Evolutionary conservation across 2,797 vertebrate species (phyloP), one percentile per base, ranked within the genome.

Genomic region (Cheirogaleus major): DNA sequence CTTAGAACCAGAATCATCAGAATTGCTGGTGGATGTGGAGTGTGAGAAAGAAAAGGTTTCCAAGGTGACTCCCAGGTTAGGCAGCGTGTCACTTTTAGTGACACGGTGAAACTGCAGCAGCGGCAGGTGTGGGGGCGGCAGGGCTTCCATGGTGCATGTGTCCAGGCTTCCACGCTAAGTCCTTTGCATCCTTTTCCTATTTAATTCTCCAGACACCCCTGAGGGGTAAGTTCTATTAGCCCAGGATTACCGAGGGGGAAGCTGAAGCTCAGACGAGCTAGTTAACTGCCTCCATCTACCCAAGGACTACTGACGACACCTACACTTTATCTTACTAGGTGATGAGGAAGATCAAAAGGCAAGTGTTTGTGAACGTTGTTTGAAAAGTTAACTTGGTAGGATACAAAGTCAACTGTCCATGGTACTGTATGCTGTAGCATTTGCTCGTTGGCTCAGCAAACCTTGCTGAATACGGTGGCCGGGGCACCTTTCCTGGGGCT

Each of bases 91-190:
- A 11, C 23, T 25, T 38, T 38, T 14, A 45, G 41, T 48, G 50
- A 25, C 9, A 0, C 0, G 61, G 59, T 18, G 65, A 80, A 80
- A 23, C 25, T 3, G 4, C 23, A 82, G n/a, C 2, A 23, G 55
- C 10, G 0, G 1, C 12, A 78, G n/a, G 27, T n/a, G 1, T 27
- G 27, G 80, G 12, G 13, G 27, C 6, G 14, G 22, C 11, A 1
- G 13, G 48, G 22, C 9, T 52, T 32, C 63, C 30, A n/a, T 4
- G 32, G 15, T 17, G 6, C 11, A 1, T 55, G 32, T 13, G 32
- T 13, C 43, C 20, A 48, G 32, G 20, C 67, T 67, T 61, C 45
- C 43, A 2, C 1, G 38, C 4, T 76, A 45, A 94, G 48, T 25
- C 4, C 15, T 70, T 30, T 11, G 55, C 7, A 22, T 18, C 1